Conservation (phyloP, 2,888 invertebrate species). For the Scelioninae gen. 1 region DNA sequence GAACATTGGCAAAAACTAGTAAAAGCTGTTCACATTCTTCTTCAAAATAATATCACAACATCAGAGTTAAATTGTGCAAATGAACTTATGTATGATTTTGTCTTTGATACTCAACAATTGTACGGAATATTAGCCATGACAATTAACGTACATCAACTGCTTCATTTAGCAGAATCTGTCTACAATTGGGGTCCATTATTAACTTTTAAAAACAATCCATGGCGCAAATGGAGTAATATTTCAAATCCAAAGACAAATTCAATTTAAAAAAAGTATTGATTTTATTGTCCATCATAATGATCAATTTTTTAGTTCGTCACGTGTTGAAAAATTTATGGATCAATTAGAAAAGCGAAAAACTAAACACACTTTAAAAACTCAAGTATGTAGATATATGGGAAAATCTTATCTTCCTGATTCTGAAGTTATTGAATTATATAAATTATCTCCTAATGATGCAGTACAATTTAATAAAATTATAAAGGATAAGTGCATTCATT, state of each 20-base stretch:
- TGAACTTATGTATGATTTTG: slow-evolving; percentile 24
- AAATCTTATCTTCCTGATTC: not conserved
- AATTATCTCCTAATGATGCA: not conserved
- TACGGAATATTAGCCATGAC: slow-evolving; percentile 54
- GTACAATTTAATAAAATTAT: slow-evolving; percentile 6
- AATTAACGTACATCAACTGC: slow-evolving; percentile 51
- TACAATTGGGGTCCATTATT: slow-evolving; percentile 32
- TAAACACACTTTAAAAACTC: not conserved
- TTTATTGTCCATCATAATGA: not conserved
- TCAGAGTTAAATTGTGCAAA: slow-evolving; percentile 33
- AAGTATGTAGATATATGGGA: slow-evolving; percentile 17
- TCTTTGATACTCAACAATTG: slow-evolving; percentile 19
- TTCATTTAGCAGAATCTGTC: slow-evolving; percentile 52
- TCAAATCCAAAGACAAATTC: slow-evolving; percentile 41
- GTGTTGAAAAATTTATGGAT: slow-evolving; percentile 7
- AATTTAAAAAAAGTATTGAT: slow-evolving; percentile 15
- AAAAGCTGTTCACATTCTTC: slow-evolving; percentile 20
- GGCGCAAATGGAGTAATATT: slow-evolving; percentile 30
- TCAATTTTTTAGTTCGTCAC: not conserved
- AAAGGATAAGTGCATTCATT: slow-evolving; percentile 12
- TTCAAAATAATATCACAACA: slow-evolving; percentile 25
- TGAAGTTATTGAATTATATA: not conserved
- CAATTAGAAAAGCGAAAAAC: slow-evolving; percentile 7
- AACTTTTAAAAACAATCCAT: slow-evolving; percentile 23
- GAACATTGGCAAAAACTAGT: slow-evolving; percentile 40